Conservation (phyloP, 2,888 invertebrate species). For the Cephus pulcher region DNA sequence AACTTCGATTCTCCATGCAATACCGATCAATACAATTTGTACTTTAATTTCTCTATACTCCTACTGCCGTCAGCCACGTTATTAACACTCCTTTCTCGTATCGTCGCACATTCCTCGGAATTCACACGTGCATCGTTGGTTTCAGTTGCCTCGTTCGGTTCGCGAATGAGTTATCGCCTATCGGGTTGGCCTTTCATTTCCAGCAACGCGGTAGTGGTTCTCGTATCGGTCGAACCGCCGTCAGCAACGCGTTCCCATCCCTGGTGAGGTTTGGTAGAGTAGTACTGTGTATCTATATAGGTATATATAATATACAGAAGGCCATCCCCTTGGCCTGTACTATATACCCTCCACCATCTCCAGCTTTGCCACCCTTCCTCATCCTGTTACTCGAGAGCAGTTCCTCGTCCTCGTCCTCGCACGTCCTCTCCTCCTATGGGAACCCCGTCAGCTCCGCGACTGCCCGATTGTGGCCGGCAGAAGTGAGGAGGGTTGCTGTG, state of each 20-base stretch:
- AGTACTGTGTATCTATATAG: too few relatives aligned
- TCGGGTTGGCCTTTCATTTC: conserved; percentile 65
- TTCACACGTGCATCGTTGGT: conserved; percentile 59
- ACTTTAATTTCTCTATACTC: too few relatives aligned
- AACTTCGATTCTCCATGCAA: too few relatives aligned
- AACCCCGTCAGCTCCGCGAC: conserved; percentile 24
- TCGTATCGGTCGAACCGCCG: conserved; percentile 51
- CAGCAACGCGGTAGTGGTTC: conserved; percentile 58
- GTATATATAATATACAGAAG: too few relatives aligned
- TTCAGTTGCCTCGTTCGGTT: conserved; percentile 66
- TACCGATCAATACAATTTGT: too few relatives aligned
- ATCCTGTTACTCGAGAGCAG: conserved; percentile 31
- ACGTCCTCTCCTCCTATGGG: conserved; percentile 25
- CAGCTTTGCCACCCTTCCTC: conserved; percentile 26
- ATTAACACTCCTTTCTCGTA: not conserved
- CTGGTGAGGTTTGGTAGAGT: conserved; percentile 10
- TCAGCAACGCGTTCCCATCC: conserved; percentile 54
- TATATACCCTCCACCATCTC: not conserved
- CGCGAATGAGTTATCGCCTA: conserved; percentile 66
- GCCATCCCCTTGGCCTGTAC: too few relatives aligned
- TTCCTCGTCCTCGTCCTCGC: conserved; percentile 30
- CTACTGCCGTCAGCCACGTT: not conserved
- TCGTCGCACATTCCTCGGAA: conserved; percentile 47
- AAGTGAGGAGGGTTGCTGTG: not conserved
- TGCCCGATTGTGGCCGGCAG: not conserved